These are phyloP conservation scores for Polydrusus tereticollis DNA, from an alignment of 2,888 invertebrate genomes.

Conservation along the genomic window DNA sequence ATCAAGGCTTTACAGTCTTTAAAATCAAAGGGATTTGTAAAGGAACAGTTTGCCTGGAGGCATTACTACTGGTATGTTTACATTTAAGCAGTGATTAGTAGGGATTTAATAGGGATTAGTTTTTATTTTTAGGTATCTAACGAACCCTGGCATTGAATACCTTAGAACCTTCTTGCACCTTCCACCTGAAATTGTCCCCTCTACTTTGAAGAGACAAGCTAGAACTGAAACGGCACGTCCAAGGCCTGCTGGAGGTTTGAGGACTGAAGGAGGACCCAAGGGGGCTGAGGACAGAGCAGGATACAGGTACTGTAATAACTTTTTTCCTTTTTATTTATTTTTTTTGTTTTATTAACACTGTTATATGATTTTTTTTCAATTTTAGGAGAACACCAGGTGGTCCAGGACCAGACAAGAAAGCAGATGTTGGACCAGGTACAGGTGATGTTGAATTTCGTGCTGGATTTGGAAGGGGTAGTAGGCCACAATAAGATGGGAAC, in stretches of 20 bases:
- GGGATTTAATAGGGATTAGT: neutral
- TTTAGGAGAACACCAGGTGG: constrained; percentile 77
- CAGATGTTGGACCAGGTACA: constrained; percentile 96
- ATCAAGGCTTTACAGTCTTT: constrained; percentile 98
- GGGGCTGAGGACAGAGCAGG: constrained; percentile 86
- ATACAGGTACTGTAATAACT: constrained; percentile 70
- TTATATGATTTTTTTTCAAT: neutral
- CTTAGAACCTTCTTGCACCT: constrained; percentile 95
- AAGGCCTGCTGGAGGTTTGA: constrained; percentile 75
- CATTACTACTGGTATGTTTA: constrained; percentile 93
- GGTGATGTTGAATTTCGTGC: constrained; percentile 91
- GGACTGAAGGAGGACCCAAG: constrained; percentile 77
- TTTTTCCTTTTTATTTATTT: no score
- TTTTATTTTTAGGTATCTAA: constrained; percentile 79
- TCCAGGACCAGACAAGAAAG: constrained; percentile 87
- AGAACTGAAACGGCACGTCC: constrained; percentile 89
- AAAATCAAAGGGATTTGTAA: constrained; percentile 97
- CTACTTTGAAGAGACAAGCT: constrained; percentile 93
- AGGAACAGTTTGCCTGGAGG: constrained; percentile 99
- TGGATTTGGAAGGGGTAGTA: constrained; percentile 85
- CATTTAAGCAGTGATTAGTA: neutral
- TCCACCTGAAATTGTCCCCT: constrained; percentile 98
- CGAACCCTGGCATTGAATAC: constrained; percentile 98
- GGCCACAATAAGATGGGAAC: constrained; percentile 68
- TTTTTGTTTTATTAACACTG: neutral